phyloP scores from a whole-genome alignment of 2,113 vertebrate genomes.

The Zosterops pallidus region DNA sequence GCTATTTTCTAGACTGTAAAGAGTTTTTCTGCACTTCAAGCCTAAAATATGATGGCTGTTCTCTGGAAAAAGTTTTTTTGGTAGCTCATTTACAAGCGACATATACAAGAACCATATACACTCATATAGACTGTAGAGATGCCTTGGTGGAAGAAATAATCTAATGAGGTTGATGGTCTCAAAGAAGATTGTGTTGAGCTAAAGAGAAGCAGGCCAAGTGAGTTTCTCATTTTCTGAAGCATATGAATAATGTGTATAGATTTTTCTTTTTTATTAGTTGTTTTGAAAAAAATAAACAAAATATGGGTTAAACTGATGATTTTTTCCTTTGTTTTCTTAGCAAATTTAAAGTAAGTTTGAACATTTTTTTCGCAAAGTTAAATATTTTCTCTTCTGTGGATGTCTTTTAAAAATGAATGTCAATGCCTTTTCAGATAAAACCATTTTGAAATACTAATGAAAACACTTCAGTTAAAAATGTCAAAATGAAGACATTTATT shows the following conservation, averaged over 20 bases:
- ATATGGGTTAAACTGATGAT: not conserved
- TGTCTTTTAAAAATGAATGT: not conserved
- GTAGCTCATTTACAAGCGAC: not conserved
- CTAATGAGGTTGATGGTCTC: not conserved
- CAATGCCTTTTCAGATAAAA: not conserved
- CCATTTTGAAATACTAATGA: not conserved
- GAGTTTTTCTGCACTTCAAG: not conserved
- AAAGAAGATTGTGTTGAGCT: not conserved
- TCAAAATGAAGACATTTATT: not conserved
- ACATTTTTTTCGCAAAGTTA: not conserved
- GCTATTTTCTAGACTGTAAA: not conserved
- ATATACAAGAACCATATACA: no score
- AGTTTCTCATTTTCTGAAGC: not conserved
- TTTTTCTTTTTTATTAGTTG: not conserved
- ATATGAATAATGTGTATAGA: not conserved
- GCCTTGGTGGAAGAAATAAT: not conserved
- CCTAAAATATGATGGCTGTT: not conserved
- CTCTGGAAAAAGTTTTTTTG: not conserved
- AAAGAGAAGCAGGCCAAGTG: not conserved
- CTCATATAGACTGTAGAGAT: not conserved
- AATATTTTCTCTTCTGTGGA: not conserved
- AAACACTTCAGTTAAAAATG: not conserved
- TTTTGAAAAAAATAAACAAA: not conserved
- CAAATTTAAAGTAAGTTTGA: not conserved
- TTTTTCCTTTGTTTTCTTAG: not conserved